These are phyloP conservation scores for Stichopus chloronotus DNA, from an alignment of 35 echinoderm and acorn worm species.

Conservation along the genomic window DNA sequence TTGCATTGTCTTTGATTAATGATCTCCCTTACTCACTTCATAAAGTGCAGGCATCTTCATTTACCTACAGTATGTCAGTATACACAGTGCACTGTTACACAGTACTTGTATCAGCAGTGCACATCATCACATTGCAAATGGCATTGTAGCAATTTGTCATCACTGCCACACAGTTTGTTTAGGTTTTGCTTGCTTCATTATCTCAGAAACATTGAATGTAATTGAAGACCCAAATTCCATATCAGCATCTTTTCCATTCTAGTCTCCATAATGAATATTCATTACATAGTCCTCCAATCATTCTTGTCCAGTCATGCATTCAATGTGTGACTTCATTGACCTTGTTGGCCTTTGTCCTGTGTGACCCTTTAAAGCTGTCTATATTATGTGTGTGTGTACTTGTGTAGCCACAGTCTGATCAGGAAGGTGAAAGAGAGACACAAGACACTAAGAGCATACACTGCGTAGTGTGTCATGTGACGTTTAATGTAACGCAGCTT, in stretches of 20 bases:
- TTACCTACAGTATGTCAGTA: too few species aligned
- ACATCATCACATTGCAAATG: background rate
- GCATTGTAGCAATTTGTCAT: constrained; percentile 34
- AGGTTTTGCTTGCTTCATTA: constrained; percentile 33
- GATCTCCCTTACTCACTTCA: too few species aligned
- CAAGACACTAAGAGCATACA: background rate
- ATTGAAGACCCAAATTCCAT: constrained; percentile 45
- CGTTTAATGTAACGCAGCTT: constrained; percentile 1
- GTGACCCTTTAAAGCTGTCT: constrained; percentile 46
- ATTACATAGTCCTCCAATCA: constrained; percentile 11
- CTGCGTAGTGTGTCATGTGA: constrained; percentile 29
- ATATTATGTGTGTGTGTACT: background rate
- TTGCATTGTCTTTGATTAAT: too few species aligned
- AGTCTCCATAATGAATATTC: constrained; percentile 41
- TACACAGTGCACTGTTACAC: too few species aligned
- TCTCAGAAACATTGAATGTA: constrained; percentile 30
- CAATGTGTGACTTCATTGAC: constrained; percentile 40
- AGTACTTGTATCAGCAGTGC: too few species aligned
- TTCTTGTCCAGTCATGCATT: constrained; percentile 46
- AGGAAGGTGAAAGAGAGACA: constrained; percentile 12
- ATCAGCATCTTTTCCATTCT: constrained; percentile 43
- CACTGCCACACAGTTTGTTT: constrained; percentile 11
- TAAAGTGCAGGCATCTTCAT: too few species aligned
- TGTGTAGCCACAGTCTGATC: background rate
- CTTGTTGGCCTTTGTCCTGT: constrained; percentile 42